Conservation (phyloP, 1,140 invertebrate species). For the Cydia amplana region DNA sequence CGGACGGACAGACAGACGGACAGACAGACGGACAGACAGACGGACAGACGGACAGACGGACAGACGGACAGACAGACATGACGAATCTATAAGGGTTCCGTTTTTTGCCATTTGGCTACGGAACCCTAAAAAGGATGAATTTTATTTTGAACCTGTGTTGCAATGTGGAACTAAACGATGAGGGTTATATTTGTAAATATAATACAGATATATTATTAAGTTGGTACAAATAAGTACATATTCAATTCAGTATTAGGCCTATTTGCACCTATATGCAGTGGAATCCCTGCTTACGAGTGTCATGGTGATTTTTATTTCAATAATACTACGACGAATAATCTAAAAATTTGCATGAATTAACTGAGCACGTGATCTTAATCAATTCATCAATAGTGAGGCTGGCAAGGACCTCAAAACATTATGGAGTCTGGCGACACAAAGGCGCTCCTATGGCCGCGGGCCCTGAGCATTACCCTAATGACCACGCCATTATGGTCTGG, state of each 20-base stretch:
- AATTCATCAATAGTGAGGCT: not conserved
- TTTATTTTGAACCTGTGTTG: conserved; percentile 21
- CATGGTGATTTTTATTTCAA: no score
- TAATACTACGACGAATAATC: no score
- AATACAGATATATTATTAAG: not conserved
- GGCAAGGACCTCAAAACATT: conserved; percentile 15
- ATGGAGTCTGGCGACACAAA: conserved; percentile 56
- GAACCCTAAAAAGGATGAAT: conserved; percentile 43
- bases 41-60: no score
- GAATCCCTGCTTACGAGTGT: no score
- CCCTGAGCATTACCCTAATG: conserved; percentile 61
- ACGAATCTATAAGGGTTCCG: no score
- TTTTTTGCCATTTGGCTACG: no score
- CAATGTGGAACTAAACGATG: conserved; percentile 7
- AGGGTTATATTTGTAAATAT: not conserved
- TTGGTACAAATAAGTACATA: not conserved
- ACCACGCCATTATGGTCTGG: conserved; percentile 56
- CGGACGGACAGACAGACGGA: no score
- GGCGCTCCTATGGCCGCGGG: conserved; percentile 48
- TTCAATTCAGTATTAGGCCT: not conserved
- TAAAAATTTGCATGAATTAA: not conserved
- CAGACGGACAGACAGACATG: no score
- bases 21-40: no score
- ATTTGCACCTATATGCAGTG: not conserved
- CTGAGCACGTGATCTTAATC: not conserved